Conservation (phyloP, 2,888 invertebrate species). For the Cheilosia soror region DNA sequence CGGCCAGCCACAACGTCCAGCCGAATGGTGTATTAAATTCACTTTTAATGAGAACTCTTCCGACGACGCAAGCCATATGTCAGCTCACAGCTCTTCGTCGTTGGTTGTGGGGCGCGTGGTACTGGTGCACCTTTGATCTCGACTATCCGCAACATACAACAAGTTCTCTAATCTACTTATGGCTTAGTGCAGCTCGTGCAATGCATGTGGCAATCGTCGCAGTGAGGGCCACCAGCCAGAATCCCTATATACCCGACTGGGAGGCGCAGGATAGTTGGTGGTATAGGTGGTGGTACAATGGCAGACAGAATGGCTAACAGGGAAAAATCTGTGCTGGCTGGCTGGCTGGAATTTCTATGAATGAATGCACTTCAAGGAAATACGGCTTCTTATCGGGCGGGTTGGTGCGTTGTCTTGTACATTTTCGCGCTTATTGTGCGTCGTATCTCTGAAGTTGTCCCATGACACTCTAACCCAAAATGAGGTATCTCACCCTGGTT, state of each 20-base stretch:
- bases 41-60: slow-evolving; percentile 73
- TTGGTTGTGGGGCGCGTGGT: slow-evolving; percentile 7
- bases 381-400: slow-evolving; percentile 60
- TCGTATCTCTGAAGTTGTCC: background rate
- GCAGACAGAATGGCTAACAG: slow-evolving; percentile 72
- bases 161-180: slow-evolving; percentile 64
- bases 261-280: background rate
- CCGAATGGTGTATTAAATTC: slow-evolving; percentile 68
- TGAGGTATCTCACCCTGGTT: slow-evolving; percentile 54
- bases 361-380: slow-evolving; percentile 69
- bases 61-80: slow-evolving; percentile 70
- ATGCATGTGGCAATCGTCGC: slow-evolving; percentile 37
- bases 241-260: background rate
- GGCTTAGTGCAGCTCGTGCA: slow-evolving; percentile 56
- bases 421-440: slow-evolving; percentile 9
- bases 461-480: slow-evolving; percentile 58
- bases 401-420: background rate
- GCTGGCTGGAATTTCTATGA: slow-evolving; percentile 47
- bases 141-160: slow-evolving; percentile 41
- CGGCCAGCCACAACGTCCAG: slow-evolving; percentile 39
- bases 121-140: slow-evolving; percentile 68
- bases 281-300: slow-evolving; percentile 13
- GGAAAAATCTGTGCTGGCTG: slow-evolving; percentile 44
- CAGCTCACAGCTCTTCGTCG: slow-evolving; percentile 14
- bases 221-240: slow-evolving; percentile 1